Evolutionary conservation across 2,888 invertebrate species (phyloP).

Genomic region (Chloromyia formosa): DNA sequence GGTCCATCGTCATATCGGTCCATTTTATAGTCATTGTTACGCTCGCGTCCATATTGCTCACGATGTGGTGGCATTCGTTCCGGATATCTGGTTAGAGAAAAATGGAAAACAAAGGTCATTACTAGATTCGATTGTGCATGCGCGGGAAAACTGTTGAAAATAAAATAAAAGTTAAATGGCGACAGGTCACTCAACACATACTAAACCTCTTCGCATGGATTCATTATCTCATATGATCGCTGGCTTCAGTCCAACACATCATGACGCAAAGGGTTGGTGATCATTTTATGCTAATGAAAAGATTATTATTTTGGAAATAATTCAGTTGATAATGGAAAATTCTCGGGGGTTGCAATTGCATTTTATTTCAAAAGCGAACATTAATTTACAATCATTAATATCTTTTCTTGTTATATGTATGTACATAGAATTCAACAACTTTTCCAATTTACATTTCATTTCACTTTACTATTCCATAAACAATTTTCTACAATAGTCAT

Average conservation of each 20-base stretch:
- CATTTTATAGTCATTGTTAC: slow-evolving; percentile 47
- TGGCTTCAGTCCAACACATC: slow-evolving; percentile 23
- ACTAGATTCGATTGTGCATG: not conserved
- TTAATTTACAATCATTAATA: too few relatives aligned
- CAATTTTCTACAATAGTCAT: too few relatives aligned
- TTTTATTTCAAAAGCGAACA: too few relatives aligned
- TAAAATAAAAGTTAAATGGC: slow-evolving; percentile 12
- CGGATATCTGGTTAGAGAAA: slow-evolving; percentile 43
- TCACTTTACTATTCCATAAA: too few relatives aligned
- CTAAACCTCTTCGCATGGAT: slow-evolving; percentile 31
- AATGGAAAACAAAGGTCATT: too few relatives aligned
- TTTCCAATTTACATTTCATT: too few relatives aligned
- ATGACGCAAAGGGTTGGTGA: not conserved
- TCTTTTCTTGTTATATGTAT: too few relatives aligned
- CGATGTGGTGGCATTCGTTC: slow-evolving; percentile 36
- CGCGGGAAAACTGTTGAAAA: not conserved
- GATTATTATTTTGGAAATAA: not conserved
- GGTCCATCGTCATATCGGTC: slow-evolving; percentile 68
- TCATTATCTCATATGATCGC: slow-evolving; percentile 8
- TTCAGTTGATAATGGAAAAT: slow-evolving; percentile 1
- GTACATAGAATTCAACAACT: too few relatives aligned
- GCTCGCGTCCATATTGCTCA: slow-evolving; percentile 43
- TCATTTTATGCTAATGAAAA: not conserved
- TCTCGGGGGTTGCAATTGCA: too few relatives aligned
- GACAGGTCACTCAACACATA: slow-evolving; percentile 37